These are phyloP conservation scores for Saguinus midas DNA, from an alignment of 2,113 vertebrate genomes.

Conservation along the genomic window DNA sequence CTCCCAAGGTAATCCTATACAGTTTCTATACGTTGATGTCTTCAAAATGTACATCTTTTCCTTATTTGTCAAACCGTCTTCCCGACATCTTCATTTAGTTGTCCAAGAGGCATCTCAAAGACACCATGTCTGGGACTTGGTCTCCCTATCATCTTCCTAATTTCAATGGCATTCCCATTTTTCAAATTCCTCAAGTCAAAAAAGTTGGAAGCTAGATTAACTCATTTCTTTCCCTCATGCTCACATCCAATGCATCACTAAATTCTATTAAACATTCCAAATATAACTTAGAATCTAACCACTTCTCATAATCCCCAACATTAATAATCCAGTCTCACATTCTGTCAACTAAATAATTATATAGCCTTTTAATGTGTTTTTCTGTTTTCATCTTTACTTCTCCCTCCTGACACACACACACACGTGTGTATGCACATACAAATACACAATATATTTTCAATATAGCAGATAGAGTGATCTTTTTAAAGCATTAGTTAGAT, in stretches of 20 bases:
- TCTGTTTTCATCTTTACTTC: background rate
- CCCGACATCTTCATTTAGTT: background rate
- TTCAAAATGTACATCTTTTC: background rate
- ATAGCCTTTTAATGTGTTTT: background rate
- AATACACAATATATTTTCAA: background rate
- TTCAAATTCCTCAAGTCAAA: background rate
- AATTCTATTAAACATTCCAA: background rate
- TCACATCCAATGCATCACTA: background rate
- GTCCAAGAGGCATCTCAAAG: background rate
- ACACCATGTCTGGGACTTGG: background rate
- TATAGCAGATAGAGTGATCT: background rate
- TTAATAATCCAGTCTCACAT: background rate
- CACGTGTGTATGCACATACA: background rate
- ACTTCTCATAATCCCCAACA: background rate
- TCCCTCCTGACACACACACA: background rate
- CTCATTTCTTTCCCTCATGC: background rate
- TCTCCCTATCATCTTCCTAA: background rate
- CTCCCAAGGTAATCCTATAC: background rate
- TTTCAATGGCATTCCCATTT: background rate
- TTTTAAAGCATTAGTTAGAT: background rate
- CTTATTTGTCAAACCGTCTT: background rate
- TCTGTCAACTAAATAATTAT: background rate
- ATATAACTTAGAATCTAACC: background rate
- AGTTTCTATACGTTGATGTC: background rate
- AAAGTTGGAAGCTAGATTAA: background rate